phyloP scores from a whole-genome alignment of 1,140 invertebrate genomes.

The Drosophila quadrilineata region DNA sequence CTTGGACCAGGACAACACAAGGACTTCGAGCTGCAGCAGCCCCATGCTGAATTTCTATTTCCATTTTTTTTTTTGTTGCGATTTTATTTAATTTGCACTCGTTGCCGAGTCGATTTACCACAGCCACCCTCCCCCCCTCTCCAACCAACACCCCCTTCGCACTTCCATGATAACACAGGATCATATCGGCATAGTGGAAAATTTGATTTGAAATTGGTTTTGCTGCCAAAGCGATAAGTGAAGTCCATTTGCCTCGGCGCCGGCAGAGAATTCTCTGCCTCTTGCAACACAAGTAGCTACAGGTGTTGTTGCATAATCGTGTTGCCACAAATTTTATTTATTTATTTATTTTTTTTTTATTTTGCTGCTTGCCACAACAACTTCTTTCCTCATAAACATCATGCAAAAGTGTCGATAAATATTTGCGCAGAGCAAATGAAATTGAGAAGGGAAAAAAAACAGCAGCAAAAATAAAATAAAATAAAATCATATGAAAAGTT shows the following conservation, averaged over 20 bases:
- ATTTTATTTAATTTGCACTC: constrained; percentile 79
- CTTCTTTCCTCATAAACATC: constrained; percentile 32
- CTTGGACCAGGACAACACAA: too few relatives aligned
- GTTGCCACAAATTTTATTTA: too few relatives aligned
- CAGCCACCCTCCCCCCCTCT: constrained; percentile 20
- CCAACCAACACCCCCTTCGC: background rate
- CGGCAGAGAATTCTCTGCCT: constrained; percentile 1
- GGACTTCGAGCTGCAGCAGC: too few relatives aligned
- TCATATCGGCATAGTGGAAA: constrained; percentile 33
- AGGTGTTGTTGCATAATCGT: constrained; percentile 62
- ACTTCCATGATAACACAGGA: background rate
- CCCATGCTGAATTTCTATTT: too few relatives aligned
- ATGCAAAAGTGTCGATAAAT: constrained; percentile 52
- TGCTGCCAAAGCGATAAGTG: constrained; percentile 46
- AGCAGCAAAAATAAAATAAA: constrained; percentile 12
- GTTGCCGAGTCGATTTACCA: constrained; percentile 49
- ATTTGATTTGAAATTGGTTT: constrained; percentile 79
- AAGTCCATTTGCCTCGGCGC: constrained; percentile 43
- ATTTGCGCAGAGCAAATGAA: constrained; percentile 54
- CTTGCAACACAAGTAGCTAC: constrained; percentile 58
- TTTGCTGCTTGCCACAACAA: constrained; percentile 10
- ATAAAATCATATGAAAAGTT: constrained; percentile 34
- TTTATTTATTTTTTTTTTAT: background rate
- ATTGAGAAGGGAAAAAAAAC: constrained; percentile 37
- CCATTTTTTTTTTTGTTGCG: constrained; percentile 53